Conservation (phyloP, 2,113 vertebrate genomes). For the Neomonachus schauinslandi region DNA sequence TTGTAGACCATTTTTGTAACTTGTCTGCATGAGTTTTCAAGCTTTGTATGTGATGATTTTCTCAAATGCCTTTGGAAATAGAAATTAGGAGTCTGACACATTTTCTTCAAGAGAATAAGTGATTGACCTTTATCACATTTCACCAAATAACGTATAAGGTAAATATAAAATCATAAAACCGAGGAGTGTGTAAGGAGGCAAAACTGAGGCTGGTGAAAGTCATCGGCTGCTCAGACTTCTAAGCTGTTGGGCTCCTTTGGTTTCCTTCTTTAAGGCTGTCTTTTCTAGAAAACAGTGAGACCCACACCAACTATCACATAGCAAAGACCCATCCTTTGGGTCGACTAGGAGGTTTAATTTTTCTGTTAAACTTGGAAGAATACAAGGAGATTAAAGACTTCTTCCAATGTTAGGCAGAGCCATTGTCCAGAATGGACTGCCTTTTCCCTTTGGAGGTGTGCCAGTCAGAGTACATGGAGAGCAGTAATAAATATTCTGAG, state of each 20-base stretch:
- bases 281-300: neutral
- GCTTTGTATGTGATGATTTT: neutral
- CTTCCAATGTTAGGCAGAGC: neutral
- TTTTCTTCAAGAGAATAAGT: constrained; percentile 16
- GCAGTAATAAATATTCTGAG: neutral
- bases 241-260: neutral
- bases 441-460: neutral
- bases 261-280: neutral
- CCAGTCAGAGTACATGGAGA: neutral
- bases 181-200: neutral
- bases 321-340: neutral
- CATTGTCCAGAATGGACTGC: neutral
- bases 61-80: constrained; percentile 5
- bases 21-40: neutral
- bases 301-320: neutral
- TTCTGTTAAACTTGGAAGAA: constrained; percentile 33
- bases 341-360: neutral
- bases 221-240: neutral
- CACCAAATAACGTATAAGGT: neutral
- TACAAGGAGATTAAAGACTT: neutral
- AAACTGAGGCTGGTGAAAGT: neutral
- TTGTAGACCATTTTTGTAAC: neutral
- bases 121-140: neutral
- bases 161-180: neutral
- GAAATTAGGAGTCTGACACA: neutral